Conservation (phyloP, 2,113 vertebrate species). For the Neogale vison region DNA sequence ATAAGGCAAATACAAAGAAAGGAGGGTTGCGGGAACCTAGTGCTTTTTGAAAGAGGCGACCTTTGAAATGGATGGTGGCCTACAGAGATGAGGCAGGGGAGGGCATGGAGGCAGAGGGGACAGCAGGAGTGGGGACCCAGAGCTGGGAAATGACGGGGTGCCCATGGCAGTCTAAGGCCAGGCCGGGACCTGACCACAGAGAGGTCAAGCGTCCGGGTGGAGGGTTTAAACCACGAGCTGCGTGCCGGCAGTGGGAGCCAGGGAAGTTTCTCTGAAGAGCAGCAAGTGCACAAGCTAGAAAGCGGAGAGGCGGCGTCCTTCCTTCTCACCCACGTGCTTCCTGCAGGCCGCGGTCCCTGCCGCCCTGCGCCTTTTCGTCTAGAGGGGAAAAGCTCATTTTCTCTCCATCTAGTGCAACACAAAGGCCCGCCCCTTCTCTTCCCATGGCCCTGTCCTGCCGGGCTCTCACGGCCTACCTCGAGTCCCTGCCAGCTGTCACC, state of each 20-base stretch:
- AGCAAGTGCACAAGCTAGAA: background rate
- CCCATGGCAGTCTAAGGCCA: background rate
- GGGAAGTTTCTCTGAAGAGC: background rate
- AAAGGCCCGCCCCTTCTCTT: background rate
- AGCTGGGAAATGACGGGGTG: accelerated
- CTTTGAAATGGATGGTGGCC: background rate
- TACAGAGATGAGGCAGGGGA: background rate
- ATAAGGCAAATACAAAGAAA: background rate
- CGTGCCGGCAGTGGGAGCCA: background rate
- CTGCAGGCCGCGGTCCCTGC: accelerated
- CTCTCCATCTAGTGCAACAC: background rate
- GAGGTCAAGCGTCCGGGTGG: background rate
- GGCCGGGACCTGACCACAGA: background rate
- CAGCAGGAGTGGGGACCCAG: background rate
- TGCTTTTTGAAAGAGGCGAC: background rate
- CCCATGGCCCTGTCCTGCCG: background rate
- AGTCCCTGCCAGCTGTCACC: background rate
- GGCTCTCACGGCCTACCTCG: background rate
- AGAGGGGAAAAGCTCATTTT: background rate
- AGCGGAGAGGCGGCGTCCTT: background rate
- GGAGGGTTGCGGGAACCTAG: background rate
- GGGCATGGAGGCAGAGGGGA: background rate
- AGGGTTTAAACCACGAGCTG: background rate
- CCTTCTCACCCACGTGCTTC: background rate
- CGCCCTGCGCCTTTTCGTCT: background rate